Base-by-base conservation (phyloP, 1,140 invertebrate species). In the Platyura marginata region DNA sequence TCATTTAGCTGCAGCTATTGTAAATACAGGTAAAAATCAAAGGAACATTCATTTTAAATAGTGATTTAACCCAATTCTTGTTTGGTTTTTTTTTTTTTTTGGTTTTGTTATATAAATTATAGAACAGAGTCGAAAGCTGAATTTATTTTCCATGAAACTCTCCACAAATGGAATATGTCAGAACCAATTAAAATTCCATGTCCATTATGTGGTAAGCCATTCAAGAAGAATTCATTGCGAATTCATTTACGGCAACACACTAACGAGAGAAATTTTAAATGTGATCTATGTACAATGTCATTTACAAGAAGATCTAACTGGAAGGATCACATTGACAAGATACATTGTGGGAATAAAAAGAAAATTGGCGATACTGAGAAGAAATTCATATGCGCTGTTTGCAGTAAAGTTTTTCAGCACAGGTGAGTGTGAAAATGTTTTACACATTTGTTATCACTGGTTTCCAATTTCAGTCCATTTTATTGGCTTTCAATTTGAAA, bases 231-330 rank as follows among this genome's bases (percentile, higher is more conserved):
- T 1, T 75, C 77, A 0, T 59, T 87, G 11, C 63, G 72, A 2
- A 69, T 71, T 21, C 83, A 88, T 54, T 62, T 85, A 33, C 65
- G 75, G 19, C 67, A 69, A 21, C 82, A 83, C 51, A 85, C 81
- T 0, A 73, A 79, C 16, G 88, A 92, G 53, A 77, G 80, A 47
- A 81, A 82, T 0, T 85, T 71, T 47, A 53, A 68, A 16, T 85
- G 81, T 46, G 18, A 38, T 4, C 23, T 48, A 20, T 85, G 81
- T 52, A 51, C 51, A 0, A 54, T 64, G 1, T 68, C 71, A 29
- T 92, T 90, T 54, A 73, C 70, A 0, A 64, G 74, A 15, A 69
- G 71, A 46, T 70, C 68, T 21, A 74, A 71, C 48, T 59, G 79
- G 21, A 55, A 65, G 21, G 66, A 66, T 41, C 75, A 78, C 49